These are phyloP conservation scores for Bicyclus anynana DNA, from an alignment of 1,140 invertebrate species.

Conservation along the genomic window DNA sequence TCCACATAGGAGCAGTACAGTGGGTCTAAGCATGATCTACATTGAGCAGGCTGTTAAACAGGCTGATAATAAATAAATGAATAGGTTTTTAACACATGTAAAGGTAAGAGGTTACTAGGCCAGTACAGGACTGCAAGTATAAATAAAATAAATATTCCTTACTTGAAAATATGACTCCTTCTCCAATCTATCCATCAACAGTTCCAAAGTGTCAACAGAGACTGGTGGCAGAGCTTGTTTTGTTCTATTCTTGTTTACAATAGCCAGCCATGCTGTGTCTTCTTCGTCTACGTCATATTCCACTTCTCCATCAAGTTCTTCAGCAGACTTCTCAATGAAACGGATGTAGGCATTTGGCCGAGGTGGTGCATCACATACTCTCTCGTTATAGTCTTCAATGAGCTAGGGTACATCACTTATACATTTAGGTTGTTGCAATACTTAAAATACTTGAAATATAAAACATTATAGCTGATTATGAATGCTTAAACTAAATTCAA, in stretches of 20 bases:
- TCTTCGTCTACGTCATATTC: constrained; percentile 99
- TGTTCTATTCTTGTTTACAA: constrained; percentile 90
- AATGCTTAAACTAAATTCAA: too few species aligned
- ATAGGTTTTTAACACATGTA: too few species aligned
- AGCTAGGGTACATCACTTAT: constrained; percentile 36
- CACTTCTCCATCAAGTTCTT: constrained; percentile 95
- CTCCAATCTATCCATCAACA: constrained; percentile 97
- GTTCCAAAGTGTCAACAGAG: constrained; percentile 92
- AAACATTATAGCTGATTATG: too few species aligned
- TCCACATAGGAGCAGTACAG: too few species aligned
- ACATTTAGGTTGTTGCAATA: not conserved
- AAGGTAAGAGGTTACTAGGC: too few species aligned
- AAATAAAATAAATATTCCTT: constrained; percentile 3
- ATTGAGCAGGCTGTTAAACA: too few species aligned
- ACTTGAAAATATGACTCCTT: constrained; percentile 98
- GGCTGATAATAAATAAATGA: too few species aligned
- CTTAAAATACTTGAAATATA: too few species aligned
- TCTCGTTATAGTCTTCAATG: constrained; percentile 64
- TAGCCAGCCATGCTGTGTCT: constrained; percentile 93
- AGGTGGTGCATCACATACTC: constrained; percentile 85
- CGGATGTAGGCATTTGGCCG: constrained; percentile 67
- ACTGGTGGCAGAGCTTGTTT: constrained; percentile 83
- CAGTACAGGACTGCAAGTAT: too few species aligned
- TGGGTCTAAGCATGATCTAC: too few species aligned
- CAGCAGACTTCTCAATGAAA: constrained; percentile 96